Evolutionary conservation across 2,888 invertebrate genomes (phyloP), one percentile per base, ranked within the genome.

Genomic region (Caprella mutica): DNA sequence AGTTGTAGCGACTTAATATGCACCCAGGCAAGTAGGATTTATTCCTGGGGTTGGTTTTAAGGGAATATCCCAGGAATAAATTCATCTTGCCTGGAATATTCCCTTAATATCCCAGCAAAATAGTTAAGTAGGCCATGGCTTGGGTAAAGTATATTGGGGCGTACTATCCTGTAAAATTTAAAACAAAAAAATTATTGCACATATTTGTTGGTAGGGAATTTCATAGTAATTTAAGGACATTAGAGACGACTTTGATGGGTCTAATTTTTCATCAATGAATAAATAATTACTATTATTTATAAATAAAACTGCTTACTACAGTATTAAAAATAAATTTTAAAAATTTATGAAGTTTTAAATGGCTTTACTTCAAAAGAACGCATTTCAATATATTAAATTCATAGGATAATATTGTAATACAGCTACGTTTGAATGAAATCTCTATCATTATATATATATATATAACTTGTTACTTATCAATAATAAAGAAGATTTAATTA

Each of bases 401-500:
- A 50, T 50, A 50, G 14, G n/a, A 8, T 24, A 24, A 50, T 50
- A 50, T 27, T 5, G 3, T 5, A 8, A 50, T 50, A 50, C 29
- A 50, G 24, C 24, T 50, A 50, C 29, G 9, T 30, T 27, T 50
- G 27, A 26, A 24, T n/a, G n/a, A n/a, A n/a, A n/a, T n/a, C n/a
- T n/a, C n/a, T n/a, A 27, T 50, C 26, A n/a, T 14, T 50, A 50
- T 50, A 33, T 50, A 50, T 50, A 2, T 50, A 50, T 50, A 33
- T 50, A 50, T 50, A 33, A 17, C 5, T 50, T 14, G 12, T 29
- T 50, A 50, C 29, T 17, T 24, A 50, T 50, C 26, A 14, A 50
- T 24, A 8, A n/a, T n/a, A n/a, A n/a, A n/a, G n/a, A n/a, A n/a
- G n/a, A n/a, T n/a, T n/a, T n/a, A n/a, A n/a, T n/a, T n/a, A n/a